These are phyloP conservation scores for Artemia sp. DNA, from an alignment of 2,888 invertebrate species.

Conservation along the genomic window DNA sequence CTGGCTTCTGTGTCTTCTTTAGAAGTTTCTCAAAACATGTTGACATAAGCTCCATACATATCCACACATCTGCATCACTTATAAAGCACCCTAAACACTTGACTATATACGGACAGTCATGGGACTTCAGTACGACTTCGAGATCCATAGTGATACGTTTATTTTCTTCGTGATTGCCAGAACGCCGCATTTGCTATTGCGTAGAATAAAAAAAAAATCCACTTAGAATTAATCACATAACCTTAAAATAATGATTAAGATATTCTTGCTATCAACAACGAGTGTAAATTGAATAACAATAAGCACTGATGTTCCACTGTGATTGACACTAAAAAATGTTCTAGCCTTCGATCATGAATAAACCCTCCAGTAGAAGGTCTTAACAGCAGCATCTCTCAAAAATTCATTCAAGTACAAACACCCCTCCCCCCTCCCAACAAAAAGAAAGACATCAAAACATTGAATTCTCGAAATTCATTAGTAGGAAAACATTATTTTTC, in stretches of 20 bases:
- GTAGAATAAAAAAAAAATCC: slow-evolving; percentile 20
- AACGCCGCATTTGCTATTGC: slow-evolving; percentile 79
- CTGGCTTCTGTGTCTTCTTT: slow-evolving; percentile 63
- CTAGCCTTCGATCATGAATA: no score
- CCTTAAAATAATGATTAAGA: no score
- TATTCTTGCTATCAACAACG: background rate
- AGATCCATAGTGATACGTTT: slow-evolving; percentile 97
- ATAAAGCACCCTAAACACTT: slow-evolving; percentile 95
- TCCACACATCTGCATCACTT: slow-evolving; percentile 93
- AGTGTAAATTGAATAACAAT: background rate
- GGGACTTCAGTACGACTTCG: slow-evolving; percentile 91
- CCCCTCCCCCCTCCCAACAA: no score
- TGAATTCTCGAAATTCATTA: no score
- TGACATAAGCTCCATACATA: slow-evolving; percentile 99
- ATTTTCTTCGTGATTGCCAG: slow-evolving; percentile 89
- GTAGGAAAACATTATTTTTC: no score
- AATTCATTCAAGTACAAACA: no score
- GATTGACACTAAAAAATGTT: no score
- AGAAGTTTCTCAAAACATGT: slow-evolving; percentile 94
- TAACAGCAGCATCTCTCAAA: no score
- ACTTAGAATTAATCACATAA: background rate
- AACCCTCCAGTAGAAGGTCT: no score
- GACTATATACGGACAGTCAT: slow-evolving; percentile 91
- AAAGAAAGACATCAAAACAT: no score
- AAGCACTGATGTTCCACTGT: background rate